A percentile compares a stretch with the other conserved stretches of the same genome.
Evolutionary conservation across 2,888 invertebrate genomes (phyloP).

Genomic region (Brenthis ino): DNA sequence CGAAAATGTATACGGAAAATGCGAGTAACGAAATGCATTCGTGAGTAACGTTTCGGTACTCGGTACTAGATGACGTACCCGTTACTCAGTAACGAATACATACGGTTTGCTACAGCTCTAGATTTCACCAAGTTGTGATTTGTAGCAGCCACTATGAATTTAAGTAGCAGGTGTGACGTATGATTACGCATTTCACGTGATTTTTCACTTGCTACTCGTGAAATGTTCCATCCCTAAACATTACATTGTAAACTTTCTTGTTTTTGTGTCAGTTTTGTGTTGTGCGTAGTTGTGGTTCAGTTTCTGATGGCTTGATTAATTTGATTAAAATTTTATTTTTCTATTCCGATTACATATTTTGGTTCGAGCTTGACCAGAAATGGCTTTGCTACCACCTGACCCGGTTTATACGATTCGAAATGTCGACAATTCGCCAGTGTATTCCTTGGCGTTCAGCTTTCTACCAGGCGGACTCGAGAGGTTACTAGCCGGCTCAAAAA

Average conservation of each 20-base stretch:
- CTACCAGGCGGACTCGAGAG: conserved; percentile 82
- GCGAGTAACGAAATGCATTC: too few species aligned
- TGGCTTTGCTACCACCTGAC: conserved; percentile 90
- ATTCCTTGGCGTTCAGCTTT: conserved; percentile 87
- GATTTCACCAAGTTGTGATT: too few species aligned
- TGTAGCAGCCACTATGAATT: too few species aligned
- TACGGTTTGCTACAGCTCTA: too few species aligned
- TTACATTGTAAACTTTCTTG: conserved; percentile 61
- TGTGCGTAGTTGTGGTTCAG: conserved; percentile 79
- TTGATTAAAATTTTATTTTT: conserved; percentile 73
- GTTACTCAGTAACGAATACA: too few species aligned
- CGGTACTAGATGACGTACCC: too few species aligned
- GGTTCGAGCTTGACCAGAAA: conserved; percentile 79
- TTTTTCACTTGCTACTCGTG: too few species aligned
- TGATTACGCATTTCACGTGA: too few species aligned
- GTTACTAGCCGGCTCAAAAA: conserved; percentile 88
- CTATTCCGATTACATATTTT: conserved; percentile 68
- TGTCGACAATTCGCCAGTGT: conserved; percentile 86
- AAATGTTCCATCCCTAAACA: too few species aligned
- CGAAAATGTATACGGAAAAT: too few species aligned
- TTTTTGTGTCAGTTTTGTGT: conserved; percentile 81
- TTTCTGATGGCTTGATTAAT: conserved; percentile 81
- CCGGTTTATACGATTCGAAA: conserved; percentile 88
- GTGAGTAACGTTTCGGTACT: too few species aligned
- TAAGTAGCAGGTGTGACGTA: too few species aligned